phyloP scores from a whole-genome alignment of 2,888 invertebrate genomes.

The Spisula solida region DNA sequence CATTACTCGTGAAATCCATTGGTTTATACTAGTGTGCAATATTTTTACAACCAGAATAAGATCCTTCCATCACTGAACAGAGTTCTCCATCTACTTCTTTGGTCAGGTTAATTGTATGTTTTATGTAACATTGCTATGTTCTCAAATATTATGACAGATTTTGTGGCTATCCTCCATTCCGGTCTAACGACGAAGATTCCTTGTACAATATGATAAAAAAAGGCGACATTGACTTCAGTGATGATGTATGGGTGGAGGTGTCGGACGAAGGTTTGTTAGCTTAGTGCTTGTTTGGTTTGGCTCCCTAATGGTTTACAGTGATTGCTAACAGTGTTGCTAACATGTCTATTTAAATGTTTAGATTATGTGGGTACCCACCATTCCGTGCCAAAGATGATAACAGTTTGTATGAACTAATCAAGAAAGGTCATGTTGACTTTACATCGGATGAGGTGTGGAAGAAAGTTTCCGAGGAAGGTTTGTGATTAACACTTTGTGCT shows the following conservation, averaged over 20 bases:
- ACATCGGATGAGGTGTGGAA: slow-evolving; percentile 77
- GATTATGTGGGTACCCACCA: slow-evolving; percentile 85
- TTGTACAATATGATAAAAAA: slow-evolving; percentile 84
- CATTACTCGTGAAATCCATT: too few species aligned
- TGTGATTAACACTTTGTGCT: slow-evolving; percentile 26
- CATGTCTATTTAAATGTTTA: slow-evolving; percentile 56
- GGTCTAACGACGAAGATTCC: slow-evolving; percentile 82
- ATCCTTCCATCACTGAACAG: too few species aligned
- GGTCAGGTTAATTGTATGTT: neutral
- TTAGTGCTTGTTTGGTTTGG: neutral
- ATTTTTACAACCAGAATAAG: too few species aligned
- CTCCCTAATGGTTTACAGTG: neutral
- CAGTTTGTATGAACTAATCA: slow-evolving; percentile 83
- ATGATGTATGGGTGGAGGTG: slow-evolving; percentile 79
- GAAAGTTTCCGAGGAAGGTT: slow-evolving; percentile 81
- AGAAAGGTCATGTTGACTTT: slow-evolving; percentile 81
- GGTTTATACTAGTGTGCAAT: too few species aligned
- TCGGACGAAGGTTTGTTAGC: slow-evolving; percentile 79
- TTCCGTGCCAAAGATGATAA: slow-evolving; percentile 84
- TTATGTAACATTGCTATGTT: neutral
- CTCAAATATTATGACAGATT: slow-evolving; percentile 75
- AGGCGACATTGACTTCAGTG: slow-evolving; percentile 81
- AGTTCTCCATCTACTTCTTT: too few species aligned
- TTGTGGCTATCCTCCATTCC: slow-evolving; percentile 84
- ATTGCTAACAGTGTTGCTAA: neutral